These are phyloP conservation scores for Pollenia griseotomentosa DNA, from an alignment of 2,888 invertebrate genomes.

Conservation along the genomic window DNA sequence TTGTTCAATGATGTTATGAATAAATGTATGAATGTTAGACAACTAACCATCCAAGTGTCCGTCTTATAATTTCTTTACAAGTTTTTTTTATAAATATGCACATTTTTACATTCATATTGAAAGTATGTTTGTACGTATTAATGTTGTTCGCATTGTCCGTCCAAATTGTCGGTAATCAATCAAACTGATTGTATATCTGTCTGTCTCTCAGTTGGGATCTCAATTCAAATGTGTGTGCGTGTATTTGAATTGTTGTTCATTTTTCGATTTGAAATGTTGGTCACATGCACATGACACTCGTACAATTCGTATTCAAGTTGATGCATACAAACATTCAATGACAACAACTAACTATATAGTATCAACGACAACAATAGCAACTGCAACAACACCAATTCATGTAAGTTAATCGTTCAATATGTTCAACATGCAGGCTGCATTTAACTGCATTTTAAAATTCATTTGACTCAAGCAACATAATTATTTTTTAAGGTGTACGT, in stretches of 20 bases:
- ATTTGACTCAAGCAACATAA: slow-evolving; percentile 58
- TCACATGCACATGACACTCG: slow-evolving; percentile 67
- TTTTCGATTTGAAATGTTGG: slow-evolving; percentile 52
- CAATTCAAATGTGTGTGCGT: slow-evolving; percentile 1
- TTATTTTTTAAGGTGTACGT: neutral
- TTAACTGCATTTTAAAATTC: slow-evolving; percentile 60
- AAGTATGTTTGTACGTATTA: slow-evolving; percentile 8
- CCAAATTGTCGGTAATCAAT: slow-evolving; percentile 80
- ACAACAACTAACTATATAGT: slow-evolving; percentile 12
- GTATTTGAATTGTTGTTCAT: slow-evolving; percentile 32
- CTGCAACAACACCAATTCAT: slow-evolving; percentile 28
- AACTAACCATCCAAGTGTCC: slow-evolving; percentile 18
- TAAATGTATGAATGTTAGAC: slow-evolving; percentile 32
- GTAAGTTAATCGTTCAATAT: neutral
- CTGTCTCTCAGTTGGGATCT: neutral
- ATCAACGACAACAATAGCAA: slow-evolving; percentile 37
- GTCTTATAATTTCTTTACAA: neutral
- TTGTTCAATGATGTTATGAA: slow-evolving; percentile 36
- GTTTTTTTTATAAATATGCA: slow-evolving; percentile 1
- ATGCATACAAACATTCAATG: slow-evolving; percentile 47
- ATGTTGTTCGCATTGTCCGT: slow-evolving; percentile 56
- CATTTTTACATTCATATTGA: slow-evolving; percentile 36
- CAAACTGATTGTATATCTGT: slow-evolving; percentile 71
- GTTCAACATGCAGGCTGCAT: slow-evolving; percentile 2
- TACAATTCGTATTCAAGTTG: slow-evolving; percentile 48